Evolutionary conservation across 2,797 vertebrate species (phyloP).

Genomic region (Myiotriccus ornatus): DNA sequence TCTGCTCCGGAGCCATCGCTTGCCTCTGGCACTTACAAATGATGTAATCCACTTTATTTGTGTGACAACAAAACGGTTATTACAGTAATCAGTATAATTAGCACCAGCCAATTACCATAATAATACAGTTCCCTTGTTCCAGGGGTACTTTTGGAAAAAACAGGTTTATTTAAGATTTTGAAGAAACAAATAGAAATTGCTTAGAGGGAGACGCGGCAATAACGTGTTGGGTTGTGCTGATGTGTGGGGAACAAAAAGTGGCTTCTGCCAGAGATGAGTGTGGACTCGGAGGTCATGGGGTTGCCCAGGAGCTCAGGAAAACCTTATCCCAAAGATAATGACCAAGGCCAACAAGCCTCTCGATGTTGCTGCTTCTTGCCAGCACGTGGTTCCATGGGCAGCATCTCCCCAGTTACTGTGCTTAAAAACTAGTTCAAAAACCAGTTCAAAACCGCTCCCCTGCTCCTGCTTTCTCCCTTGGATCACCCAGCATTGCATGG

Average conservation of each 20-base stretch:
- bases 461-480: neutral
- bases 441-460: neutral
- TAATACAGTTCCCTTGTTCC: slow-evolving; percentile 75
- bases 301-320: neutral
- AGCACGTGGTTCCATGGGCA: neutral
- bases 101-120: slow-evolving; percentile 81
- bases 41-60: slow-evolving; percentile 76
- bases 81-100: slow-evolving; percentile 83
- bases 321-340: neutral
- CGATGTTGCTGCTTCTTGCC: neutral
- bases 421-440: neutral
- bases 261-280: neutral
- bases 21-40: slow-evolving; percentile 74
- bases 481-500: fast-evolving
- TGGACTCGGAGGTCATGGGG: neutral
- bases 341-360: neutral
- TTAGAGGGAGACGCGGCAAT: neutral
- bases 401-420: neutral
- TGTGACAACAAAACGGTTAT: slow-evolving; percentile 79
- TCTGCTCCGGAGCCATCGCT: slow-evolving; percentile 26
- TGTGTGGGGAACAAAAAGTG: slow-evolving; percentile 16
- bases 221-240: slow-evolving; percentile 2
- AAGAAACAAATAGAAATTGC: slow-evolving; percentile 27
- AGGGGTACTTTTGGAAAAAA: slow-evolving; percentile 69
- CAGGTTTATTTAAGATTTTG: slow-evolving; percentile 68